A percentile compares a stretch with the other conserved stretches of the same genome.
Evolutionary conservation across 1,140 invertebrate species (phyloP).

Genomic region (Triops longicaudatus): DNA sequence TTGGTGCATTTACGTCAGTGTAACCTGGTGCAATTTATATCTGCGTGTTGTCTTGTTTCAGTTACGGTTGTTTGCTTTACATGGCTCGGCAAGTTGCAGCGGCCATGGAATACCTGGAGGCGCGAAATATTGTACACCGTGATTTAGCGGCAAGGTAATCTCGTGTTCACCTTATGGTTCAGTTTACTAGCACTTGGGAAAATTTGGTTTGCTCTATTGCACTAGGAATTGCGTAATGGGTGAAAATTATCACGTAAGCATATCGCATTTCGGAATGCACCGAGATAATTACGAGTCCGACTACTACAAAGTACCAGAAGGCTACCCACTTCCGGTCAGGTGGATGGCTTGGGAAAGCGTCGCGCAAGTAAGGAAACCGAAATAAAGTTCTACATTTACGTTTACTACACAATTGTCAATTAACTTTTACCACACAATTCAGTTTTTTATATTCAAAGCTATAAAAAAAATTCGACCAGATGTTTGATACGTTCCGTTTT

Average conservation of each 20-base stretch:
- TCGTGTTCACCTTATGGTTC: too few relatives aligned
- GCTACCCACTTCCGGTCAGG: slow-evolving; percentile 51
- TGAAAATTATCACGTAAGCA: slow-evolving; percentile 64
- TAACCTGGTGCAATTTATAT: too few relatives aligned
- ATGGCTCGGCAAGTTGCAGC: slow-evolving; percentile 66
- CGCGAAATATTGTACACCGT: slow-evolving; percentile 65
- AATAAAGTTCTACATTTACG: neutral
- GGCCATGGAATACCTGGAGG: slow-evolving; percentile 77
- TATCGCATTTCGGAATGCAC: slow-evolving; percentile 65
- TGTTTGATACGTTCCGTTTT: too few relatives aligned
- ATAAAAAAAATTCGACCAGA: too few relatives aligned
- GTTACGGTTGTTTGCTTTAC: slow-evolving; percentile 53
- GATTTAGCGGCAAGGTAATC: slow-evolving; percentile 62
- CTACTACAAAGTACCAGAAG: slow-evolving; percentile 54
- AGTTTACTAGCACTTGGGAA: neutral
- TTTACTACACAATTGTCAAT: neutral
- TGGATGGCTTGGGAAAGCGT: slow-evolving; percentile 66
- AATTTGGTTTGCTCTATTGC: slow-evolving; percentile 34
- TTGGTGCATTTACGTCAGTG: too few relatives aligned
- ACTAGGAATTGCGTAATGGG: slow-evolving; percentile 76
- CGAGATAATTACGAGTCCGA: slow-evolving; percentile 56
- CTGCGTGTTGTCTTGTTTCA: slow-evolving; percentile 38
- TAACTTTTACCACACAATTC: neutral
- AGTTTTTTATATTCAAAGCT: too few relatives aligned
- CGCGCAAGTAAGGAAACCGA: slow-evolving; percentile 45